These are phyloP conservation scores for Gouania willdenowi DNA, from an alignment of 2,797 vertebrate species.

Conservation along the genomic window DNA sequence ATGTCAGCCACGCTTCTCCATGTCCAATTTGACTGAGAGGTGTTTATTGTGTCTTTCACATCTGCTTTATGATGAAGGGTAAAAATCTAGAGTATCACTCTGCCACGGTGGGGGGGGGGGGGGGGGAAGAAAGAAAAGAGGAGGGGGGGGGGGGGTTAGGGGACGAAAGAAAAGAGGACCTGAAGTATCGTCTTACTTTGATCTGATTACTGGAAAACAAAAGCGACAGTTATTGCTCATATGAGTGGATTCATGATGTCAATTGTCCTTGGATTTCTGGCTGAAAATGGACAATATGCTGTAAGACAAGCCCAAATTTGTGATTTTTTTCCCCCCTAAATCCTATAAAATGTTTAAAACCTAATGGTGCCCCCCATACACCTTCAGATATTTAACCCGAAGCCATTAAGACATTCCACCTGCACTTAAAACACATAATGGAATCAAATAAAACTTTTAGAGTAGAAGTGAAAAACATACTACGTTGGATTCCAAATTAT, in stretches of 20 bases:
- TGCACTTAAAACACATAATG: too few species aligned
- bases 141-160: too few species aligned
- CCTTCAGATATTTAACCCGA: too few species aligned
- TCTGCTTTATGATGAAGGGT: slow-evolving; percentile 16
- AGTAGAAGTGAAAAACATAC: too few species aligned
- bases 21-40: slow-evolving; percentile 58
- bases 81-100: slow-evolving; percentile 22
- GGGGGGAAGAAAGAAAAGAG: slow-evolving; percentile 4
- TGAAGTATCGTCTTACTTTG: slow-evolving; percentile 16
- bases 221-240: too few species aligned
- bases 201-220: slow-evolving; percentile 10
- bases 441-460: too few species aligned
- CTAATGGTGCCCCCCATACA: too few species aligned
- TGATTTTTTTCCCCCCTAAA: slow-evolving; percentile 11
- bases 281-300: not conserved
- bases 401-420: too few species aligned
- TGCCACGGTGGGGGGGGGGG: too few species aligned
- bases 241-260: not conserved
- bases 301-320: not conserved
- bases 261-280: not conserved
- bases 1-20: slow-evolving; percentile 53
- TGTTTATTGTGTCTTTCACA: slow-evolving; percentile 43
- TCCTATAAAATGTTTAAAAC: slow-evolving; percentile 23
- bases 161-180: slow-evolving; percentile 4
- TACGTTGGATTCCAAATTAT: too few species aligned